Base-by-base conservation (phyloP, 1,140 invertebrate genomes). In the Aphidius gifuensis region DNA sequence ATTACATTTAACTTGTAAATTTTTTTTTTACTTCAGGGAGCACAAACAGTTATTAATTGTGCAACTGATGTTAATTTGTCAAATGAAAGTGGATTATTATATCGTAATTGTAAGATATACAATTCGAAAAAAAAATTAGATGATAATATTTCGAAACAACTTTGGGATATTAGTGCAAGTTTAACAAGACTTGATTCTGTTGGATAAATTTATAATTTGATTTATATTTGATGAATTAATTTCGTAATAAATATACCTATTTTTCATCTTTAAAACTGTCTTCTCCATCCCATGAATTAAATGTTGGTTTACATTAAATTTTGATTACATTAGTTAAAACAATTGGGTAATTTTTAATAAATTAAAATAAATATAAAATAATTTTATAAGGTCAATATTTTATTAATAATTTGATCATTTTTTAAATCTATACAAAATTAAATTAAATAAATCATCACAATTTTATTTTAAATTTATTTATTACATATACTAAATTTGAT, bases 11-110 rank as follows among this genome's bases (percentile, higher is more conserved):
- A 16, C 16, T 16, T 16, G 0, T 16, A 0, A 0, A 16, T 16
- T n/a, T 55, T 21, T 40, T 64, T 68, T 62, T 74, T 70, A 64
- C 79, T 83, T 39, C 70, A 91, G 89, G 91, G 90, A 49, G 84
- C 86, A 6, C 89, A 93, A 80, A 92, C 89, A 9, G 82, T 90
- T 40, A 74, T 93, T 3, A 87, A 89, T 74, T 92, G 90, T 73
- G 89, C 91, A 6, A 86, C 87, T 0, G 86, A 88, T 56, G 83
- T 87, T 60, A 76, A 79, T 46, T 74, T 91, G 32, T 81, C 84
- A 38, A 83, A 85, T 7, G 83, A 87, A 69, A 85, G 83, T 39
- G 90, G 90, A 23, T 80, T 82, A 45, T 83, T 89, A 60, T 91
- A 92, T 75, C 83, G 87, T n/a, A 86, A 94, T 76, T 93, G 91